Evolutionary conservation across 2,113 vertebrate genomes (phyloP), one percentile per base, ranked within the genome.

Genomic region (Eretmochelys imbricata): DNA sequence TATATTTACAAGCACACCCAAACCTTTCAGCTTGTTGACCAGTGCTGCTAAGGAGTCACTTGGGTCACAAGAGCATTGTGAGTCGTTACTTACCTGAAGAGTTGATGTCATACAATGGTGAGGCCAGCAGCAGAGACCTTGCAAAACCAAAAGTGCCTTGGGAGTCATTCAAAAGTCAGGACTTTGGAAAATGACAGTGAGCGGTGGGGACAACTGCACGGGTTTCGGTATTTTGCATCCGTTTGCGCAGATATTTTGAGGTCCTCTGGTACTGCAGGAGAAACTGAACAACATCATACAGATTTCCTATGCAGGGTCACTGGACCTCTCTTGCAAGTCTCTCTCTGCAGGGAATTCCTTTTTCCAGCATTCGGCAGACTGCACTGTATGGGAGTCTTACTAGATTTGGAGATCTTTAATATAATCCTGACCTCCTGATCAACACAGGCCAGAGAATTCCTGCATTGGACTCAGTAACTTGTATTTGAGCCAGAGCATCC

Each of bases 1-100:
- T 72, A 1, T 19, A 48, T 79, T 54, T 84, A 80, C 20, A 22
- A 90, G 72, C 72, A 69, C 42, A 69, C 14, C 82, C 76, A 31
- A 22, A 69, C 2, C 48, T 84, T 55, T 20, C 75, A 78, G 14
- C 49, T 88, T 78, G 75, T 48, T 81, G 22, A 51, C 35, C 7
- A 11, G 1, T 0, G 0, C 46, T 12, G 76, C n/a, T 12, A 8
- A 57, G 55, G 38, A 27, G 31, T 1, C 29, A 3, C 49, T 7
- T 1, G 1, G 46, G 29, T 11, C 35, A 8, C 48, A 38, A 82
- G 31, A 80, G 42, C 25, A 3, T 3, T 49, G 75, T 2, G 65
- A 53, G 84, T 53, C 84, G 51, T 29, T 80, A 2, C 53, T 85
- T 75, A 82, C 78, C 84, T 76, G 89, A 91, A 90, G 24, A 10